Evolutionary conservation across 2,797 vertebrate species (phyloP), one percentile per base, ranked within the genome.

Genomic region (Phalanger gymnotis): DNA sequence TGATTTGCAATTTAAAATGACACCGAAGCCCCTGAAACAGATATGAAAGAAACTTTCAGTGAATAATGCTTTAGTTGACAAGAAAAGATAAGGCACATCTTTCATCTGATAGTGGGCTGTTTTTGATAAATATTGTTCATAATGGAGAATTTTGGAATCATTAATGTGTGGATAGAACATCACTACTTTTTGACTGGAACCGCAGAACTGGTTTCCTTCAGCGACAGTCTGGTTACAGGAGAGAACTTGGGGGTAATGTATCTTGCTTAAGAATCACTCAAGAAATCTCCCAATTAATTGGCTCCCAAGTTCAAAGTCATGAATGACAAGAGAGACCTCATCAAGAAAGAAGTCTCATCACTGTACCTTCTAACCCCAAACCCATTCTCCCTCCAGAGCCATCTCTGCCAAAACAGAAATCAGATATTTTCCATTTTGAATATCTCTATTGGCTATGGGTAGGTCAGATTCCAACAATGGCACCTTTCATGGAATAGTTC

Each of bases 1-100:
- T 99, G 99, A 99, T 99, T 99, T 99, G 99, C 99, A 99, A 99
- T 99, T 99, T 99, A 99, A 99, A 99, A 99, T 99, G 99, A 99
- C 99, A 99, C 99, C 98, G 98, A 99, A 99, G 98, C 99, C 99
- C 99, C 99, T 98, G 97, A 99, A 99, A 99, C 98, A 99, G 98
- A 99, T 99, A 99, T 98, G 99, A 99, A 99, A 99, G 99, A 99
- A 99, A 99, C 99, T 99, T 99, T 99, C 98, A 98, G 99, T 99
- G 99, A 99, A 98, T 99, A 99, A 99, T 99, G 99, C 98, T 99
- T 99, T 98, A 98, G 97, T 99, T 99, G 99, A 99, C 99, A 99
- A 99, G 99, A 99, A 99, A 99, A 99, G 99, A 99, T 99, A 99
- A 99, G 99, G 99, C 99, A 99, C 99, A 99, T 99, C 99, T 99